These are phyloP conservation scores for Caenorhabditis auriculariae DNA, from an alignment of 2,888 invertebrate species.

Conservation along the genomic window DNA sequence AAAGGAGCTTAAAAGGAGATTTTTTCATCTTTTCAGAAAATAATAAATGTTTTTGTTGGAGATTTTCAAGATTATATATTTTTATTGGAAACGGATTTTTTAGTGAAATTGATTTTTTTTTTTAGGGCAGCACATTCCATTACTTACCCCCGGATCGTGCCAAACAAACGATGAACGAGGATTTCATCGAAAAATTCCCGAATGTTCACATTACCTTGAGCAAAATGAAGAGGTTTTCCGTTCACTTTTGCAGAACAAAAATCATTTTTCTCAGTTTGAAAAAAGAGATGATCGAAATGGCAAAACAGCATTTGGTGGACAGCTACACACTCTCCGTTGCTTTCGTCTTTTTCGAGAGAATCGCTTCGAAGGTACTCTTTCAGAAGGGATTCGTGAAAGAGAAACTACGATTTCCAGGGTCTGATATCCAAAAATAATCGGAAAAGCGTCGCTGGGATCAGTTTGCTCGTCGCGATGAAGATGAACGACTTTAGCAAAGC, in stretches of 20 bases:
- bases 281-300: constrained; percentile 77
- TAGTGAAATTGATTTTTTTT: too few relatives aligned
- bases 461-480: constrained; percentile 89
- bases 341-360: constrained; percentile 96
- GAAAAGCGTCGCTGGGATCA: constrained; percentile 91
- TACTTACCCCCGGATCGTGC: constrained; percentile 70
- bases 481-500: constrained; percentile 94
- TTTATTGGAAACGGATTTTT: neutral
- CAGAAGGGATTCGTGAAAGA: neutral
- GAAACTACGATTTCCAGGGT: constrained; percentile 65
- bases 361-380: constrained; percentile 76
- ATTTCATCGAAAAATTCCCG: constrained; percentile 91
- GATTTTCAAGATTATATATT: neutral
- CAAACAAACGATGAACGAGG: constrained; percentile 94
- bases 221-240: constrained; percentile 83
- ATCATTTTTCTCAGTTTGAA: constrained; percentile 77
- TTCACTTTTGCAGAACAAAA: neutral
- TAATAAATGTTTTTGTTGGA: neutral
- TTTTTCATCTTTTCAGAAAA: neutral
- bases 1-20: neutral
- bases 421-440: constrained; percentile 91
- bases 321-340: constrained; percentile 90
- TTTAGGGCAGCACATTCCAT: constrained; percentile 29
- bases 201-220: constrained; percentile 89
- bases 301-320: constrained; percentile 74